Percentiles rank a stretch among this genome's conserved stretches.
Conservation (phyloP, 2,113 vertebrate species). For the Mustela lutreola region DNA sequence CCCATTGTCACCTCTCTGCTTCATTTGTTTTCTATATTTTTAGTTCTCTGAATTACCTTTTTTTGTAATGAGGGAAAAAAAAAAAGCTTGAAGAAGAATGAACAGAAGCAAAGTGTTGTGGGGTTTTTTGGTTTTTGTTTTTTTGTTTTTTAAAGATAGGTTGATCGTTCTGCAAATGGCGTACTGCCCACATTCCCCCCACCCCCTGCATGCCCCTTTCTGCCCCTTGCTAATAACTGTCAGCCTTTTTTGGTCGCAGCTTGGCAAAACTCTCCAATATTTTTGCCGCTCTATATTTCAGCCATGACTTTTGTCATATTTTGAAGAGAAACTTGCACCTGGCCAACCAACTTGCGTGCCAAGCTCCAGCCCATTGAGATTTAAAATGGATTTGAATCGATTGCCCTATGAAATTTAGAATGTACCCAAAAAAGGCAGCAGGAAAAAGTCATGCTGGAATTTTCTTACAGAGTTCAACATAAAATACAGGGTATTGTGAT, state of each 20-base stretch:
- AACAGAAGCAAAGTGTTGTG: neutral
- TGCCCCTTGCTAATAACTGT: slow-evolving; percentile 72
- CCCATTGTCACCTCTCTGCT: neutral
- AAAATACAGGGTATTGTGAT: slow-evolving; percentile 34
- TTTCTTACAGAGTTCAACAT: slow-evolving; percentile 70
- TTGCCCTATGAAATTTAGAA: slow-evolving; percentile 72
- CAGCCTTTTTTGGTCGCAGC: slow-evolving; percentile 74
- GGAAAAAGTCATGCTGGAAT: slow-evolving; percentile 42
- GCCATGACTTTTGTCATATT: slow-evolving; percentile 80
- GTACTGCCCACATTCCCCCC: neutral
- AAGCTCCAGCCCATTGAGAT: slow-evolving; percentile 74
- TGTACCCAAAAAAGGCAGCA: slow-evolving; percentile 75
- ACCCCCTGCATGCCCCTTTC: neutral
- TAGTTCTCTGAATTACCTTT: neutral
- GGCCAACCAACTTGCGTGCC: slow-evolving; percentile 71
- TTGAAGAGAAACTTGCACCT: slow-evolving; percentile 81
- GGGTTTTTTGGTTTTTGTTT: too few relatives aligned
- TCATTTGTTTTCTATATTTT: neutral
- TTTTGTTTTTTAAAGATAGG: neutral
- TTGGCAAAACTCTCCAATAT: slow-evolving; percentile 75
- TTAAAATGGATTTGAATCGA: slow-evolving; percentile 77
- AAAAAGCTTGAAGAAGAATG: neutral
- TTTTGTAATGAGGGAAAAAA: neutral
- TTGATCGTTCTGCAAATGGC: slow-evolving; percentile 62
- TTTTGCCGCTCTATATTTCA: slow-evolving; percentile 84